Conservation (phyloP, 2,113 vertebrate species). For the Sisor rabdophorus region DNA sequence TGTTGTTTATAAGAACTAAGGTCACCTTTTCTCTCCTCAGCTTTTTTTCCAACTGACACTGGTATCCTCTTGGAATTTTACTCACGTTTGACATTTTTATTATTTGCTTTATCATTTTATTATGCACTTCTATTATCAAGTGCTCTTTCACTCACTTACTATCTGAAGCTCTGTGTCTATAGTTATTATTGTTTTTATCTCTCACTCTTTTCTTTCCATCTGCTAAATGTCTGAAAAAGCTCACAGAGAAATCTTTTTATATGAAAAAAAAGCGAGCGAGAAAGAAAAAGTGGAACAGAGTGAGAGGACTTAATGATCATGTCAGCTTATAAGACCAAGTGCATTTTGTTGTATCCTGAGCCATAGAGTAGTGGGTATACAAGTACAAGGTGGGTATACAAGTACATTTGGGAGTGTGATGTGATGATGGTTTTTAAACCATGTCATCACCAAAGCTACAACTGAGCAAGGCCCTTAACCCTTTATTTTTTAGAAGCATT, state of each 20-base stretch:
- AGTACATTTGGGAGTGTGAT: no score
- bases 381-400: no score
- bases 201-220: conserved; percentile 1
- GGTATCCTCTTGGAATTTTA: background rate
- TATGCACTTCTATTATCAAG: conserved; percentile 11
- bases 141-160: background rate
- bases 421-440: no score
- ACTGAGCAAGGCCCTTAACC: no score
- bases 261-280: background rate
- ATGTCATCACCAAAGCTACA: no score
- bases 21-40: background rate
- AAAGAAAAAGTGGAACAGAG: background rate
- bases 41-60: background rate
- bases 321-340: background rate
- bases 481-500: no score
- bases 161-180: background rate
- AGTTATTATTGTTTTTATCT: background rate
- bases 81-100: conserved; percentile 31
- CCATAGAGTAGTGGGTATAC: no score
- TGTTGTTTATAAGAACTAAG: background rate
- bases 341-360: no score
- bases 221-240: background rate
- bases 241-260: background rate
- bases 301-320: no score
- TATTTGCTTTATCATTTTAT: conserved; percentile 17